Evolutionary conservation across 2,113 vertebrate species (phyloP).

Genomic region (Strigops habroptila): DNA sequence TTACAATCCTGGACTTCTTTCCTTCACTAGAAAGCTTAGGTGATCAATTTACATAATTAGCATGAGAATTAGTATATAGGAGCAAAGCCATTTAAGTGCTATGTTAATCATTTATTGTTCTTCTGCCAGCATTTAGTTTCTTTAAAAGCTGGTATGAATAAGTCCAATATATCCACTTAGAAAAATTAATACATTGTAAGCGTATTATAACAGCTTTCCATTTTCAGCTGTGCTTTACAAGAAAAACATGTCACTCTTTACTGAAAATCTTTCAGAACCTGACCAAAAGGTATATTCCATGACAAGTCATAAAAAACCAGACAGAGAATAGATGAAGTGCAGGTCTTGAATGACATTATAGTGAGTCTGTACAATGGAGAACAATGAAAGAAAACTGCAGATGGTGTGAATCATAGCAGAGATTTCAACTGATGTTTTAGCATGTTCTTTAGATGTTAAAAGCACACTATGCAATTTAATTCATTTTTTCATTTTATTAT

Average conservation of each 20-base stretch:
- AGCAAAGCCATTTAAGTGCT: background rate
- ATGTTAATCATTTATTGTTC: background rate
- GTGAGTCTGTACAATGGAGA: background rate
- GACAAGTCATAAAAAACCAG: background rate
- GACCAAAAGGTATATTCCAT: background rate
- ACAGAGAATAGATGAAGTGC: background rate
- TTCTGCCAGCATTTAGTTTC: background rate
- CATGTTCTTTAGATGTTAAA: background rate
- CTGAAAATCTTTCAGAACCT: background rate
- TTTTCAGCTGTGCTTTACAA: background rate
- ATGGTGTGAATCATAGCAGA: background rate
- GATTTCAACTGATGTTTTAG: background rate
- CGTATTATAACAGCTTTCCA: background rate
- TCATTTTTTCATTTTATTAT: background rate
- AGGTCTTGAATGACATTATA: background rate
- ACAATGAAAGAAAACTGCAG: background rate
- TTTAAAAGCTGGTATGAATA: background rate
- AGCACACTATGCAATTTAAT: background rate
- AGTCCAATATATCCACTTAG: background rate
- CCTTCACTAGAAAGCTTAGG: background rate
- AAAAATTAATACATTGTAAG: background rate
- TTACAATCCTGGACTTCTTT: background rate
- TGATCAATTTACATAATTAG: background rate
- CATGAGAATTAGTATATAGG: background rate
- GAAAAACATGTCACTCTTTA: background rate